A percentile compares a stretch with the other conserved stretches of the same genome.
phyloP scores from a whole-genome alignment of 2,113 vertebrate species.

The Ia io region DNA sequence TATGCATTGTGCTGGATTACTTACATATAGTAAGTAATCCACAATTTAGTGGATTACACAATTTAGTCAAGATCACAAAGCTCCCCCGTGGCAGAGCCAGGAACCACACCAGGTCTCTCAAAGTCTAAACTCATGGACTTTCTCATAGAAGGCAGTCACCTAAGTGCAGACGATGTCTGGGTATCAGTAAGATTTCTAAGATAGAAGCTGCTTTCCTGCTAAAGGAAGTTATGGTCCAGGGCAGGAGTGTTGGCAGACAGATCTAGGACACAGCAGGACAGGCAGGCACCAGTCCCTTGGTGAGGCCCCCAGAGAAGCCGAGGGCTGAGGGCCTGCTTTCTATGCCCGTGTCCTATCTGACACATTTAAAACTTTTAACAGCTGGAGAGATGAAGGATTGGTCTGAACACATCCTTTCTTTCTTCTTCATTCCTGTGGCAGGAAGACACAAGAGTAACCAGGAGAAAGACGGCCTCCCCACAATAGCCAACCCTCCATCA shows the following conservation, averaged over 20 bases:
- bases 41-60: not conserved
- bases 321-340: not conserved
- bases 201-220: not conserved
- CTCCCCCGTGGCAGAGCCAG: not conserved
- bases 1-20: not conserved
- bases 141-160: not conserved
- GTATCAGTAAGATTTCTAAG: not conserved
- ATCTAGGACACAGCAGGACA: not conserved
- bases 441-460: not conserved
- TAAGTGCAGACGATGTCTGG: not conserved
- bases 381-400: slow-evolving; percentile 11
- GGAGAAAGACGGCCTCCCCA: not conserved
- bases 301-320: not conserved
- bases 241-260: not conserved
- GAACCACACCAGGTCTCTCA: not conserved
- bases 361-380: not conserved
- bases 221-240: not conserved
- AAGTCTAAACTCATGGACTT: not conserved
- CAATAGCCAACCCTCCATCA: not conserved
- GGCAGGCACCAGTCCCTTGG: not conserved
- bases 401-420: not conserved
- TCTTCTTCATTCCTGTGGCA: not conserved
- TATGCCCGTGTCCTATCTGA: not conserved
- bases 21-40: not conserved
- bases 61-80: not conserved